phyloP scores from a whole-genome alignment of 2,113 vertebrate species.

The Myrmecophaga tridactyla region DNA sequence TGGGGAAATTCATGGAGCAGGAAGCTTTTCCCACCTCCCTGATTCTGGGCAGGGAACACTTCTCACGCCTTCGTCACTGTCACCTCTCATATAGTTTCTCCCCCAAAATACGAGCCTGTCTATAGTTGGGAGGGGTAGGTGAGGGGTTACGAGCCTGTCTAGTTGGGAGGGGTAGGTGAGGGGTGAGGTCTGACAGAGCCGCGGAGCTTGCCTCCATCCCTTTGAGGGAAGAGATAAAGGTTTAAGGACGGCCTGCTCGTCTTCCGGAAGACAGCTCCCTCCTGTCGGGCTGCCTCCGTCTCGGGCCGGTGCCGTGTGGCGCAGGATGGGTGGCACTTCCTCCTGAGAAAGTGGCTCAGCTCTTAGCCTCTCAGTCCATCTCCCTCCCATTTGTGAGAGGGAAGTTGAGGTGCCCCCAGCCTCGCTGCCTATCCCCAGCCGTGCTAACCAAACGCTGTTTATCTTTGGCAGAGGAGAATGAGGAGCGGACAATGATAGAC shows the following conservation, averaged over 20 bases:
- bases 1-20: not conserved
- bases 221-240: too few species aligned
- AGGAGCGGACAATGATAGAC: constrained; percentile 95
- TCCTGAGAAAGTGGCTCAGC: not conserved
- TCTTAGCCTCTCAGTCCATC: not conserved
- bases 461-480: constrained; percentile 92
- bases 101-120: not conserved
- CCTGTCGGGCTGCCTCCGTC: not conserved
- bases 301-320: not conserved
- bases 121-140: too few species aligned
- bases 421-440: fast-evolving
- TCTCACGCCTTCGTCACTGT: fast-evolving
- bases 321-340: not conserved
- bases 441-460: constrained; percentile 28
- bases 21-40: fast-evolving
- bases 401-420: not conserved
- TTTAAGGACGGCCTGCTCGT: fast-evolving
- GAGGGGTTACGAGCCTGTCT: not conserved
- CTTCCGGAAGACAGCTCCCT: not conserved
- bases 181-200: fast-evolving
- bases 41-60: not conserved
- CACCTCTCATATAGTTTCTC: fast-evolving
- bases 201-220: too few species aligned
- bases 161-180: not conserved
- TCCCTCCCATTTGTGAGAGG: not conserved